Base-by-base conservation (phyloP, 2,797 vertebrate species). In the Allobates femoralis region DNA sequence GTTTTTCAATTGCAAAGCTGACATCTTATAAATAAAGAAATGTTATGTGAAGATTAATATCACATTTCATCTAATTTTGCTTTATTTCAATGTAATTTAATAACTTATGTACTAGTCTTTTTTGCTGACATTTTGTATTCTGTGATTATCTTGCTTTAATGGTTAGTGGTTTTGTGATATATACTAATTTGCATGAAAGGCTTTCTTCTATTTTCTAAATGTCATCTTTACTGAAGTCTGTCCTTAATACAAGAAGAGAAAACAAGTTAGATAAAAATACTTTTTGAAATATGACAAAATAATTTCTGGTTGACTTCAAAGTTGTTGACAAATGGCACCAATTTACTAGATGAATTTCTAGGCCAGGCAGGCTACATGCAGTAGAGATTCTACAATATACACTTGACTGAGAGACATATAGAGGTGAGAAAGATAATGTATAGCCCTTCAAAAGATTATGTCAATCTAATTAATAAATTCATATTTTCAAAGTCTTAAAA, bases 201-300 rank as follows among this genome's bases (percentile, higher is more conserved):
- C 69, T 73, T 73, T 73, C 69, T 73, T 2, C 69, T 46, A 50
- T 73, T 50, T 23, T 73, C 37, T n/a, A 23, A 73, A 73, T 46
- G 69, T 73, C 69, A 73, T 73, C 37, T 46, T 73, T 46, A 50
- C 37, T 73, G 69, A 73, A 50, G 69, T 73, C 69, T 73, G 69
- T 46, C 67, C 67, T 71, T 71, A 71, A 71, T 4, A 71, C 21
- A 41, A 41, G 15, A 69, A 18, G 3, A 46, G 7, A 41, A 73
- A 50, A 50, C 23, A 46, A 73, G 37, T 14, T n/a, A 46, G 37
- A 73, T 73, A 73, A 73, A 37, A 73, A 73, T 73, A 73, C 69
- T 73, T 73, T 73, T 73, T 73, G 37, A 73, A 73, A 46, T 71
- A 37, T 73, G 69, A 73, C 69, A 73, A 73, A 73, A 46, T 73